Percentiles rank a stretch among this genome's conserved stretches.
Conservation (phyloP, 2,888 invertebrate species). For the Meliscaeva auricollis region DNA sequence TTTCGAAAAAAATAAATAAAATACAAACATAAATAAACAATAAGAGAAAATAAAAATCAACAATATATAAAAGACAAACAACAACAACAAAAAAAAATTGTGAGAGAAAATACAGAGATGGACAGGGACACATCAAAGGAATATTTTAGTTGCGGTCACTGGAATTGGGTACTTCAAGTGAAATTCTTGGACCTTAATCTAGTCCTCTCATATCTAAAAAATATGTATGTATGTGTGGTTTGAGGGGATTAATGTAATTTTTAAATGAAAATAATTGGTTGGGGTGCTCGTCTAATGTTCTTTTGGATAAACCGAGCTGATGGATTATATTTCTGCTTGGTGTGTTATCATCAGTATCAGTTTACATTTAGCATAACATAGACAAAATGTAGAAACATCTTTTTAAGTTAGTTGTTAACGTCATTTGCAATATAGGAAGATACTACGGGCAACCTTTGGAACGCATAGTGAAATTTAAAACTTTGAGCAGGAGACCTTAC, state of each 20-base stretch:
- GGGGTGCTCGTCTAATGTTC: too few species aligned
- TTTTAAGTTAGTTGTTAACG: too few species aligned
- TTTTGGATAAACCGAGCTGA: too few species aligned
- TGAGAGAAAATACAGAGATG: neutral
- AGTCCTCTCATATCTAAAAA: slow-evolving; percentile 26
- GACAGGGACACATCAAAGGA: slow-evolving; percentile 51
- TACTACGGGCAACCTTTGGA: too few species aligned
- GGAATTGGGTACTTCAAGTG: slow-evolving; percentile 40
- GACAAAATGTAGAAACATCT: too few species aligned
- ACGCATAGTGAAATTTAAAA: too few species aligned
- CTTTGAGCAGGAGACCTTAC: too few species aligned
- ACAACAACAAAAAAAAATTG: slow-evolving; percentile 9
- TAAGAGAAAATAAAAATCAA: slow-evolving; percentile 16
- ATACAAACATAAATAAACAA: slow-evolving; percentile 18
- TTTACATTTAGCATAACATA: too few species aligned
- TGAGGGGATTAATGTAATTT: neutral
- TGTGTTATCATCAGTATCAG: too few species aligned
- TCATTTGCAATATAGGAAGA: too few species aligned
- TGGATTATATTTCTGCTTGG: too few species aligned
- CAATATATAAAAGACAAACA: slow-evolving; percentile 2
- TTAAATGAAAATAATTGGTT: too few species aligned
- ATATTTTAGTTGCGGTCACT: slow-evolving; percentile 38
- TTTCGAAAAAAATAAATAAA: slow-evolving; percentile 44
- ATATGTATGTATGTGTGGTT: slow-evolving; percentile 44
- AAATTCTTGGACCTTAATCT: slow-evolving; percentile 34